Base-by-base conservation (phyloP, 2,888 invertebrate genomes). In the Carpatolechia fugitivella region DNA sequence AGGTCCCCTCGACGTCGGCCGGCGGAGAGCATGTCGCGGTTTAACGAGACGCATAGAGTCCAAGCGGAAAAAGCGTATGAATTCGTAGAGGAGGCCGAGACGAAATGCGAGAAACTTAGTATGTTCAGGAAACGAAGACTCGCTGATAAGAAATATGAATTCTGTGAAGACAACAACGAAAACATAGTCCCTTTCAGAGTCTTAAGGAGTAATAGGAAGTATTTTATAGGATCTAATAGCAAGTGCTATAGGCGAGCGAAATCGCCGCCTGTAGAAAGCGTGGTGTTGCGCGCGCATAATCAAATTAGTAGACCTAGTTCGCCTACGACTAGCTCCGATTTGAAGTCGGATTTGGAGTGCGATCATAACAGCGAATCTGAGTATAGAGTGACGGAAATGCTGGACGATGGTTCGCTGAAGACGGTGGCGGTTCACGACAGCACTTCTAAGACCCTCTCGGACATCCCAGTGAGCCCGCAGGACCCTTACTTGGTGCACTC, bases 121-220 rank as follows among this genome's bases (percentile, higher is more conserved):
- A 94, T 94, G 70, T 96, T 96, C 72, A 92, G 97, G 6, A 96
- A 96, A 74, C 92, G 96, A 53, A 92, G 97, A 6, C 82, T 97
- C 52, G 97, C 97, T 0, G 97, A 97, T 70, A 97, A 97, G 77
- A 97, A 97, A 76, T 97, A 97, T 74, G 97, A 97, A 73, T 97
- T 97, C 73, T 95, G 95, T 0, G 97, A 96, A 67, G 96, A 96
- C 54, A 91, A 91, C 68, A 92, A 92, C 69, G 93, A 93, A 67
- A 93, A 93, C 69, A 93, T 93, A 50, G 92, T 93, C 36, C 93
- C 93, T 41, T 93, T 93, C 72, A 91, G 93, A 70, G 92, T 92
- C n/a, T 74, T 93, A 62, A 80, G 93, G 61, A 91, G 90, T 66
- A 91, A 90, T 70, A 82, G 89, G 66, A 91, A 90, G 63, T 90